Conservation (phyloP, 37 sponge, comb jelly and placozoan genomes). For the Geodia barretti region DNA sequence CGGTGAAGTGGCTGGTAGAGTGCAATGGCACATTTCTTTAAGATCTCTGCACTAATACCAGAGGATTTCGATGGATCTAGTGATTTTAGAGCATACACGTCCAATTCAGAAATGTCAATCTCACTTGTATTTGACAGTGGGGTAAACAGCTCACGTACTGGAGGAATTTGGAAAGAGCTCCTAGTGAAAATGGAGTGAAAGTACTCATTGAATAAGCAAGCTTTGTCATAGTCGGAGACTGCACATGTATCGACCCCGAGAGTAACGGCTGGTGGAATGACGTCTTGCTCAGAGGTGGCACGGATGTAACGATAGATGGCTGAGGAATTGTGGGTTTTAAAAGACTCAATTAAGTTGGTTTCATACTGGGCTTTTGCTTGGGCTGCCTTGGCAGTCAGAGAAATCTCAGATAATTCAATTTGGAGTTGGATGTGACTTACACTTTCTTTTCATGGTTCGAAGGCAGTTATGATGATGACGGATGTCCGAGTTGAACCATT, state of each 20-base stretch:
- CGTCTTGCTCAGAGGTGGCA: not conserved
- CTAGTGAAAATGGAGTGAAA: not conserved
- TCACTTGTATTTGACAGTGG: not conserved
- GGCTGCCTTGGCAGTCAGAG: not conserved
- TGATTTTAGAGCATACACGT: conserved; percentile 6
- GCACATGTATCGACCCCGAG: not conserved
- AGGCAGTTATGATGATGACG: not conserved
- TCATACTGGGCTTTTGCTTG: not conserved
- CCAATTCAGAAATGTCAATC: not conserved
- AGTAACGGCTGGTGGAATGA: not conserved
- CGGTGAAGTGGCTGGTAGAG: conserved; percentile 1
- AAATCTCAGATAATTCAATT: not conserved
- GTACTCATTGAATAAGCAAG: not conserved
- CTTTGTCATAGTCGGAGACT: not conserved
- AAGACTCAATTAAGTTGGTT: not conserved
- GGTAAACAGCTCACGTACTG: not conserved
- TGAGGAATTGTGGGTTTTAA: not conserved
- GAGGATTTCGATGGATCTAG: conserved; percentile 7
- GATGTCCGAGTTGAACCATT: not conserved
- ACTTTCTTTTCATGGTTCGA: not conserved
- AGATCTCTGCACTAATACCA: conserved; percentile 11
- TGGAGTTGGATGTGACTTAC: not conserved
- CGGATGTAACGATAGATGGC: not conserved
- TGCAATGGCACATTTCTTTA: conserved; percentile 9
- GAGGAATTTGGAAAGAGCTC: not conserved